Percentiles rank a stretch among this genome's conserved stretches.
phyloP scores from a whole-genome alignment of 1,140 invertebrate species.

The Microplitis mediator region DNA sequence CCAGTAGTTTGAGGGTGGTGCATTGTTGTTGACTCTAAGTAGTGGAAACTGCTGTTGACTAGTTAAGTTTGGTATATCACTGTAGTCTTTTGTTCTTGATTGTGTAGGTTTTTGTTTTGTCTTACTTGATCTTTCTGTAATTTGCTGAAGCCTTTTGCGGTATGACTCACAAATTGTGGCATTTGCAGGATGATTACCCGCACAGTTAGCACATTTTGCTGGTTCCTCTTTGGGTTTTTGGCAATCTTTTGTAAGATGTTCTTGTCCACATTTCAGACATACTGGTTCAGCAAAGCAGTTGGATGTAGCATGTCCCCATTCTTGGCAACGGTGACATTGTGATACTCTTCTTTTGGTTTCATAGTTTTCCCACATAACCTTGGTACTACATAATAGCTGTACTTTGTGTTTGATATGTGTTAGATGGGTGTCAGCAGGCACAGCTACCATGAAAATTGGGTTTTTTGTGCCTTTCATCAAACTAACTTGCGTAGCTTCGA shows the following conservation, averaged over 20 bases:
- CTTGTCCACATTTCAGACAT: conserved; percentile 48
- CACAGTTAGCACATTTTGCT: conserved; percentile 46
- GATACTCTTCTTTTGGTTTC: conserved; percentile 34
- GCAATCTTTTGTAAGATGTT: conserved; percentile 44
- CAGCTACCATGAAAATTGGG: conserved; percentile 29
- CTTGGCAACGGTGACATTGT: conserved; percentile 48
- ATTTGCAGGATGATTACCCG: conserved; percentile 42
- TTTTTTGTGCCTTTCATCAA: conserved; percentile 27
- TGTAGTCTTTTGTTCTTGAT: too few species aligned
- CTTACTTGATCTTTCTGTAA: neutral
- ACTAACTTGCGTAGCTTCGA: neutral
- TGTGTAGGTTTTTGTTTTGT: neutral
- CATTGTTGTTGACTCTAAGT: neutral
- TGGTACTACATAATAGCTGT: conserved; percentile 20
- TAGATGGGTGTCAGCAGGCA: neutral
- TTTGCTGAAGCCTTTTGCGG: conserved; percentile 3
- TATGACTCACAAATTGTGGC: conserved; percentile 28
- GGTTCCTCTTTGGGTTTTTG: conserved; percentile 29
- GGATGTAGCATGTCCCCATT: conserved; percentile 44
- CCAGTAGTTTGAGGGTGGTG: neutral
- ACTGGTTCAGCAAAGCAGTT: conserved; percentile 40
- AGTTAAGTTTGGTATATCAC: too few species aligned
- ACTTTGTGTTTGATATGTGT: conserved; percentile 20
- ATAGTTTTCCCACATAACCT: conserved; percentile 39
- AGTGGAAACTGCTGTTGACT: too few species aligned